Base-by-base conservation (phyloP, 2,797 vertebrate species). In the Hozukius guyotensis region DNA sequence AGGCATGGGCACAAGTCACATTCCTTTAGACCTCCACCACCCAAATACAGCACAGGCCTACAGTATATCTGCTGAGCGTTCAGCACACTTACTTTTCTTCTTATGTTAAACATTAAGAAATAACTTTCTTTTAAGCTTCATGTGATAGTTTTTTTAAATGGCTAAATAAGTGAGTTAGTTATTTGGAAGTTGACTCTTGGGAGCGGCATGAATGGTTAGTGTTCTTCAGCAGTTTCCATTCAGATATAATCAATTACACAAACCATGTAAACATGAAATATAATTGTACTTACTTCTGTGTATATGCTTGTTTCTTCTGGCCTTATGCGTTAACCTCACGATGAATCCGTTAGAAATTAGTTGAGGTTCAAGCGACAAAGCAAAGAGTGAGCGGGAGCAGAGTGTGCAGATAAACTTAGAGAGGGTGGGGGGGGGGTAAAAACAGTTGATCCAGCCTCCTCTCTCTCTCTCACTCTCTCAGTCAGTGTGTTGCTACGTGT, bases 401-500 rank as follows among this genome's bases (percentile, higher is more conserved):
- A 24, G 55, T 72, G 71, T 71, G 62, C 46, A 72, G 64, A 88
- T 76, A 46, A 85, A 78, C 67, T 80, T 61, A 74, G 75, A 63
- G 42, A 56, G 66, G 60, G 60, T 27, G 60, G 60, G 24, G 60
- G 46, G 64, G 46, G 61, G 29, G 56, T 63, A 27, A 57, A 52
- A 75, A 68, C 79, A 34, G 86, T 71, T 87, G 84, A 86, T 52
- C 87, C 90, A 80, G 62, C 87, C 88, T 89, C 77, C 82, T 83
- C 72, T 63, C 80, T 63, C 80, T 63, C 72, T 83, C 49, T n/a
- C 77, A 57, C 79, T 62, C 71, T 83, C 76, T 82, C 79, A 71
- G 75, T 84, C 86, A 84, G 66, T 46, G 67, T 77, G 80, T 84
- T 93, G 90, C 82, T 91, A 91, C 92, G 94, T 90, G 95, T 95